Base-by-base conservation (phyloP, 2,113 vertebrate genomes). In the Hipposideros armiger region DNA sequence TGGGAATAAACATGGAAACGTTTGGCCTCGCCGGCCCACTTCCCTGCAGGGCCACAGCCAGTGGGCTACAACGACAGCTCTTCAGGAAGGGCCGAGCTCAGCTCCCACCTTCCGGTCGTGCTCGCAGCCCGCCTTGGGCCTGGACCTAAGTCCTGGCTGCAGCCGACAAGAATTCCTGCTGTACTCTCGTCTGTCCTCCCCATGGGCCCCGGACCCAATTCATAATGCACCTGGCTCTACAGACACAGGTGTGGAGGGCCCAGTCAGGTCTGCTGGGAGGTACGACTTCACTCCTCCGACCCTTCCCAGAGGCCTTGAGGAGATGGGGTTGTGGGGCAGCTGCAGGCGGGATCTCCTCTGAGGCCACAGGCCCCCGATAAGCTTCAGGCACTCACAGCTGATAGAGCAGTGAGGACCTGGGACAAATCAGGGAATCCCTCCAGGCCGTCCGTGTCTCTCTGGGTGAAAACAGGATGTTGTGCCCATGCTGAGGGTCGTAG, bases 71-170 rank as follows among this genome's bases (percentile, higher is more conserved):
- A 9, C 10, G 28, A 15, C 14, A 73, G 87, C 45, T 26, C 24
- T 28, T 19, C 13, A 26, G 20, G 14, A n/a, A 22, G 19, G 30
- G 11, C 5, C 15, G 15, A 0, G 2, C 6, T 24, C 30, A 50
- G 69, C 26, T 54, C 64, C 28, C 30, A 24, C 2, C 50, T 28
- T 40, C 20, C 6, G 19, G 62, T 7, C 3, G 8, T 1, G 56
- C 66, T 74, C 72, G 42, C 20, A 36, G 3, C 0, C 4, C 17
- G 58, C 66, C 11, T 1, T 30, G 40, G 8, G 3, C 2, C 32
- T 28, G 30, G 17, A 62, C 24, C 17, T 15, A 56, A 30, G 17
- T 24, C 76, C 56, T 28, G 13, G 30, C 50, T 56, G 8, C 54
- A 26, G 66, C 40, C 15, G 15, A 4, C 81, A 16, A 1, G 45